Evolutionary conservation across 2,113 vertebrate species (phyloP).

Genomic region (Muntiacus muntjak): DNA sequence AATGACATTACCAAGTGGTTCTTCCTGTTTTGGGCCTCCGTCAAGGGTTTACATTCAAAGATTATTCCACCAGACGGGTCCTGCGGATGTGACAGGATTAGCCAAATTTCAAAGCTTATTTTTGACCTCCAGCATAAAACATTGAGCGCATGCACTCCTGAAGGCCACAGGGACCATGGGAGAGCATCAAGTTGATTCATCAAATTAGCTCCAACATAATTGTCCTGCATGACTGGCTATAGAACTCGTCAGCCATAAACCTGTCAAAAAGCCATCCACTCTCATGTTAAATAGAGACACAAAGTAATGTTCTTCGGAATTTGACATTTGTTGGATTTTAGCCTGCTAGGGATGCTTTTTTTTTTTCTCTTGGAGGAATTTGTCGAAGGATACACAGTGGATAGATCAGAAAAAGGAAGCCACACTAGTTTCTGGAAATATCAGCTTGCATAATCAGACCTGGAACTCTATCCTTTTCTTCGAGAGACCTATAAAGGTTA

Average conservation of each 20-base stretch:
- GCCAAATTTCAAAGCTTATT: constrained; percentile 86
- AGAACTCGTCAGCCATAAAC: constrained; percentile 90
- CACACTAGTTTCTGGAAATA: constrained; percentile 45
- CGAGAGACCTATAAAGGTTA: neutral
- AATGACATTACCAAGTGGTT: constrained; percentile 74
- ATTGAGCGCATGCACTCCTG: constrained; percentile 83
- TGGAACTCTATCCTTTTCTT: neutral
- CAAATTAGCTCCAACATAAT: constrained; percentile 94
- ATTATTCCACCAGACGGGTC: constrained; percentile 79
- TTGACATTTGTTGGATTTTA: constrained; percentile 85
- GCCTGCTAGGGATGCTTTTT: constrained; percentile 83
- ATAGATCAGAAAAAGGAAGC: constrained; percentile 67
- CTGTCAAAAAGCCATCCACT: constrained; percentile 93
- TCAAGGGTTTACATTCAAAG: constrained; percentile 77
- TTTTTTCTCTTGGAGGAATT: constrained; percentile 69
- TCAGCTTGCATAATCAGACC: neutral
- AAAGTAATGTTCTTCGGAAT: constrained; percentile 84
- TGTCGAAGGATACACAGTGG: constrained; percentile 56
- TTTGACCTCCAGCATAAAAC: constrained; percentile 87
- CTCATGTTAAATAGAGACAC: constrained; percentile 91
- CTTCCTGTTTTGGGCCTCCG: constrained; percentile 76
- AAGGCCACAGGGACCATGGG: constrained; percentile 85
- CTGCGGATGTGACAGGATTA: constrained; percentile 82
- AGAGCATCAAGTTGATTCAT: constrained; percentile 95
- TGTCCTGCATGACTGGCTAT: constrained; percentile 90